Evolutionary conservation across 2,113 vertebrate genomes (phyloP), one percentile per base, ranked within the genome.

Genomic region (Mustela lutreola): DNA sequence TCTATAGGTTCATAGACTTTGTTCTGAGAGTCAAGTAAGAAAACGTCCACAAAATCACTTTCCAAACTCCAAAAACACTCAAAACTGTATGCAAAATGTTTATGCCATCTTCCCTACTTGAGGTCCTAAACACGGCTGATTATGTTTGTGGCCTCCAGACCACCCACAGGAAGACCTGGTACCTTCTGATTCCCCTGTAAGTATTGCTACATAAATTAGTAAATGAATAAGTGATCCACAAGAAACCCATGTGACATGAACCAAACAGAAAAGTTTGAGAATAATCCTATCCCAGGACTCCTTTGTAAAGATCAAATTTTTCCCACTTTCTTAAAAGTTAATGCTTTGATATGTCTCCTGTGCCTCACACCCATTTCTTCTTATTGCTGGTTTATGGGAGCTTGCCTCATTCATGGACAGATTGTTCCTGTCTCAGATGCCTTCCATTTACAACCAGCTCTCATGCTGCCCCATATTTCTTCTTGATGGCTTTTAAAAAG

Each of bases 401-500:
- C 15, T 80, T 91, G 67, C 79, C 81, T 92, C 79, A 58, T 71
- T 94, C 73, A 42, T 39, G 84, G 84, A 89, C 62, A 65, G 78
- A 93, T 86, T 94, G 48, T 48, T 95, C 45, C 42, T 95, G 36
- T 63, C 94, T 88, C 92, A 60, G 78, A 83, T 83, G 65, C 82
- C 86, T 91, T 82, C 80, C 58, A 33, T 92, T 96, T 90, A 94
- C 36, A 96, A 75, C 80, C 63, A 83, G 50, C 19, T 94, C 73
- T 94, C 71, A 31, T 48, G 24, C 53, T 81, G 76, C 22, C 60
- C 71, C 5, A 0, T 95, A 92, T 97, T 98, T 98, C 83, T 98
- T 98, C 36, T 53, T 97, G 67, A 97, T 97, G 45, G 5, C 53
- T 85, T 67, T 92, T 85, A 91, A 89, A 95, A 97, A 31, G 7